A percentile compares a stretch with the other conserved stretches of the same genome.
Conservation (phyloP, 2,113 vertebrate genomes). For the Saguinus midas region DNA sequence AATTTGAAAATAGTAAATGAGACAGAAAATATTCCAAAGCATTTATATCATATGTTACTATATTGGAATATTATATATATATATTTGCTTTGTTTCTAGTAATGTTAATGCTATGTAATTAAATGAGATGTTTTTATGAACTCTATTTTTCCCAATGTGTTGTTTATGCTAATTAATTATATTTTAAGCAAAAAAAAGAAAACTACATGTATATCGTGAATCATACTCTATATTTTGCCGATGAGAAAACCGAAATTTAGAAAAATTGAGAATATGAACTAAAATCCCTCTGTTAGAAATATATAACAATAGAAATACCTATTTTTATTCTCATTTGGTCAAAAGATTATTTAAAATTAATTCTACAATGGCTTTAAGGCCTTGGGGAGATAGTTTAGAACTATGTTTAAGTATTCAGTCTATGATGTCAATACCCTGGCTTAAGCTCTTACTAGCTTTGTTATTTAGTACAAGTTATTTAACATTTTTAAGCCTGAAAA, state of each 20-base stretch:
- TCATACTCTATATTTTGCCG: background rate
- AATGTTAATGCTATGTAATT: background rate
- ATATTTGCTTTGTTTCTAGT: background rate
- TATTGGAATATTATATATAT: background rate
- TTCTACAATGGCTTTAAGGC: background rate
- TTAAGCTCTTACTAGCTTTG: background rate
- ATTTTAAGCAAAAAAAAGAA: background rate
- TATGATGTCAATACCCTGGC: background rate
- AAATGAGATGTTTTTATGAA: background rate
- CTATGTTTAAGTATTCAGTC: background rate
- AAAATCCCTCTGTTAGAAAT: background rate
- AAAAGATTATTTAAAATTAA: background rate
- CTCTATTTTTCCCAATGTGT: accelerated
- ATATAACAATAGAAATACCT: background rate
- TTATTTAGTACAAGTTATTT: background rate
- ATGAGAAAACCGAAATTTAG: background rate
- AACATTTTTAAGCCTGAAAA: background rate
- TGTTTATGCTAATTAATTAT: background rate
- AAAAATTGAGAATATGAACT: background rate
- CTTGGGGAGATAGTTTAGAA: background rate
- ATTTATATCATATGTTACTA: background rate
- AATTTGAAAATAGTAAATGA: background rate
- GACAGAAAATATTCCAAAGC: background rate
- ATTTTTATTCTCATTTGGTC: background rate
- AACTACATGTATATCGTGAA: background rate